Evolutionary conservation across 2,113 vertebrate species (phyloP).

Genomic region (Haliaeetus leucogaster): DNA sequence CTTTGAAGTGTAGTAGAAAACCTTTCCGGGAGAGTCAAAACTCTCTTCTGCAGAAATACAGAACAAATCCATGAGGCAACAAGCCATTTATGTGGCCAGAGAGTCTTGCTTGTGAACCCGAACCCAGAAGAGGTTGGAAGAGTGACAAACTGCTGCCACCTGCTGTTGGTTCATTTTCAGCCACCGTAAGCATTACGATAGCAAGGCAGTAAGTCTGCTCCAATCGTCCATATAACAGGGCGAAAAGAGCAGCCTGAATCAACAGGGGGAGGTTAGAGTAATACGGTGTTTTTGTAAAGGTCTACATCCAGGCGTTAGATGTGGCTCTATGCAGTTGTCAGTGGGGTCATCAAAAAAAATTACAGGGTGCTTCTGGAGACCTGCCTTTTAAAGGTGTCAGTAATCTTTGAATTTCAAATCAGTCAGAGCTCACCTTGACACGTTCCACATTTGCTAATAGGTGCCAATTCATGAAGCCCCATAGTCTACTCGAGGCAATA

Average conservation of each 20-base stretch:
- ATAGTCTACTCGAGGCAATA: not conserved
- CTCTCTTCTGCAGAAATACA: not conserved
- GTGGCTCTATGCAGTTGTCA: not conserved
- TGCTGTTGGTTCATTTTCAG: not conserved
- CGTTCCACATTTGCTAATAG: not conserved
- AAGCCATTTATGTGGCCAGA: not conserved
- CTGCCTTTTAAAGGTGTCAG: not conserved
- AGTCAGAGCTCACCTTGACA: not conserved
- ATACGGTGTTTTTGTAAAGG: not conserved
- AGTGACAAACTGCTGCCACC: conserved; percentile 1
- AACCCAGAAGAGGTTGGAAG: not conserved
- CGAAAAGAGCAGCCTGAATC: not conserved
- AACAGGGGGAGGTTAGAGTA: not conserved
- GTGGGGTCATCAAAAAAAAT: not conserved
- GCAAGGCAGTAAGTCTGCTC: not conserved
- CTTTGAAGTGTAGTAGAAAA: not conserved
- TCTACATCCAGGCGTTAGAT: not conserved
- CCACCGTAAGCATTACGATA: not conserved
- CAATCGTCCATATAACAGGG: not conserved
- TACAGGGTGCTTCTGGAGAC: not conserved
- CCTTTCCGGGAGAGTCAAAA: not conserved
- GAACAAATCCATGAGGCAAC: not conserved
- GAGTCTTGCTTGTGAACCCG: not conserved
- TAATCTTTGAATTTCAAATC: not conserved
- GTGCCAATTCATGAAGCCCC: not conserved